phyloP scores from a whole-genome alignment of 2,888 invertebrate genomes.

The Invenusta paracnida region DNA sequence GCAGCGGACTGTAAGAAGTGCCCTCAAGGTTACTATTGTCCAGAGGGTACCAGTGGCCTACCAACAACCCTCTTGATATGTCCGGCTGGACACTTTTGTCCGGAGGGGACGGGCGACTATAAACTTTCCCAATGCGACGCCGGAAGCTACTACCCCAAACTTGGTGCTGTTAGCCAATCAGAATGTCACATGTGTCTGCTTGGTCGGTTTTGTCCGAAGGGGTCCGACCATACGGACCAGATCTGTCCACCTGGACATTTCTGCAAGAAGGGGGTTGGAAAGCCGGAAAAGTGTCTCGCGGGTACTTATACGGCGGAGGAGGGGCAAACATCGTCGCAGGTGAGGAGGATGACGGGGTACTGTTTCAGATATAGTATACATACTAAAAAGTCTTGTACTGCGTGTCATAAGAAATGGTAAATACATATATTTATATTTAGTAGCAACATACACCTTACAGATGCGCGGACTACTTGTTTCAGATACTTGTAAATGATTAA shows the following conservation, averaged over 20 bases:
- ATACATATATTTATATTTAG: no score
- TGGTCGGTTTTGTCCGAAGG: conserved; percentile 54
- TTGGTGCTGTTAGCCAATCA: conserved; percentile 46
- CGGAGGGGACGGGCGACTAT: not conserved
- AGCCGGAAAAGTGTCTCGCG: not conserved
- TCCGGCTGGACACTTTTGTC: not conserved
- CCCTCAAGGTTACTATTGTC: not conserved
- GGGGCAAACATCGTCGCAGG: not conserved
- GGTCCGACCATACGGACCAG: not conserved
- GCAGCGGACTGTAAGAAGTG: no score
- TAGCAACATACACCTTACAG: no score
- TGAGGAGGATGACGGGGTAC: not conserved
- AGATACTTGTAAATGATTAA: no score
- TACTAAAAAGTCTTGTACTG: no score
- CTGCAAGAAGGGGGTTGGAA: not conserved
- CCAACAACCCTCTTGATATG: not conserved
- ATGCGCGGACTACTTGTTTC: no score
- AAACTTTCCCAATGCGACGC: not conserved
- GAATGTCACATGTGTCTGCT: conserved; percentile 53
- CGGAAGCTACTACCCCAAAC: not conserved
- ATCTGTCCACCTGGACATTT: not conserved
- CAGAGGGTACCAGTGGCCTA: not conserved
- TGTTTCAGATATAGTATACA: no score
- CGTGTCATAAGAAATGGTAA: no score
- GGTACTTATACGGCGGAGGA: not conserved